phyloP scores from a whole-genome alignment of 2,113 vertebrate species.

The Ellobius talpinus region DNA sequence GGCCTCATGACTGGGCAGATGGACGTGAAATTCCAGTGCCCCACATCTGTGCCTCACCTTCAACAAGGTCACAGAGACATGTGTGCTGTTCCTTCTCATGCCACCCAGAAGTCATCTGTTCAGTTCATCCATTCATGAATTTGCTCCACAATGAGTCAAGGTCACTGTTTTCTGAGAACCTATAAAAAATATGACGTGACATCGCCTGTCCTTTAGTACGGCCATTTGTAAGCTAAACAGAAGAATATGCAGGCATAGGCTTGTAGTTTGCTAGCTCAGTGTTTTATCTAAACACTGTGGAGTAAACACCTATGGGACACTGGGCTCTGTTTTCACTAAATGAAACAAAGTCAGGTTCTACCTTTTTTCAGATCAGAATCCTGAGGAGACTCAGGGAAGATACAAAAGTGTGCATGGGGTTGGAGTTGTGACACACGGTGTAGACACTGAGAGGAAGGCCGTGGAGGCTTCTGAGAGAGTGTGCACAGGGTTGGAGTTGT shows the following conservation, averaged over 20 bases:
- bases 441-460: background rate
- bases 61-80: background rate
- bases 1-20: rapidly evolving
- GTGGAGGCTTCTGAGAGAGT: background rate
- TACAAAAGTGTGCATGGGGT: rapidly evolving
- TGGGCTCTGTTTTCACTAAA: too few species aligned
- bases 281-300: background rate
- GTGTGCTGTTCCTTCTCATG: background rate
- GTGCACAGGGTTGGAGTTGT: rapidly evolving
- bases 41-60: background rate
- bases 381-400: background rate
- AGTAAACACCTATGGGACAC: too few species aligned
- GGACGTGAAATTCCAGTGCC: background rate
- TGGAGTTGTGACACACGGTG: background rate
- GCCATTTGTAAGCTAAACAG: background rate
- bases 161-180: background rate
- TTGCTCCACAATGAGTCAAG: rapidly evolving
- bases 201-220: rapidly evolving
- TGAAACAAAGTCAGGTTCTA: too few species aligned
- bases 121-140: rapidly evolving
- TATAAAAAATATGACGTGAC: background rate
- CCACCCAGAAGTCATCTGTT: background rate
- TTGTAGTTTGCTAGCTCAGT: rapidly evolving
- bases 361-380: background rate
- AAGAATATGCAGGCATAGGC: rapidly evolving